Evolutionary conservation across 2,113 vertebrate genomes (phyloP), one percentile per base, ranked within the genome.

Genomic region (Athene cunicularia): DNA sequence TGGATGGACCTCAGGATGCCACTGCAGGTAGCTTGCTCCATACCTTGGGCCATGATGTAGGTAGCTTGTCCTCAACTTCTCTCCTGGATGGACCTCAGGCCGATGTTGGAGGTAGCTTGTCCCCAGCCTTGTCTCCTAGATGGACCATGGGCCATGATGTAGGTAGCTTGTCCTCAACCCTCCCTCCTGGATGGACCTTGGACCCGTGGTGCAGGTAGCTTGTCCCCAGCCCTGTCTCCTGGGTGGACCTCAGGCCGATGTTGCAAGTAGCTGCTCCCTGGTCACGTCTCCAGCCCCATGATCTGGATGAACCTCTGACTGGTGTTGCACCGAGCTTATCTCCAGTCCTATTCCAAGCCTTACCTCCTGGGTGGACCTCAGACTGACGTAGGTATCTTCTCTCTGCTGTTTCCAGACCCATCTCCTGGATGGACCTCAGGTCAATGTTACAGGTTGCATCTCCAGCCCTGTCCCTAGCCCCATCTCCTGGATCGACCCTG

Each of bases 381-480:
- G 22, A 15, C 7, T 3, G 2, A 24, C 1, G 0, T 5, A 5
- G 24, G n/a, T 17, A 33, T 20, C 58, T 64, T 63, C 33, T 55
- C 39, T 35, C 35, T 73, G 28, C 8, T 30, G 28, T n/a, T 39
- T 76, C 72, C 49, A 81, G 32, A 32, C 26, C 43, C 11, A 32
- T 17, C 23, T 49, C 24, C 21, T 39, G 20, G 1, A 16, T 22
- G 21, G 52, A n/a, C 30, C 20, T 24, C 14, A 11, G 14, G 19
- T 11, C 47, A 28, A 23, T 6, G 1, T 22, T 18, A 5, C 10
- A 70, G 30, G 55, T 47, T 47, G 26, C 21, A 17, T 28, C 41
- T 64, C 41, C 56, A 39, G 13, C 43, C 14, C 66, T 64, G 19
- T 49, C 49, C 60, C 55, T 27, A 60, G 20, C 85, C 55, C 26